A percentile compares a stretch with the other conserved stretches of the same genome.
Evolutionary conservation across 2,113 vertebrate genomes (phyloP).

Genomic region (Colistium nudipinnis): DNA sequence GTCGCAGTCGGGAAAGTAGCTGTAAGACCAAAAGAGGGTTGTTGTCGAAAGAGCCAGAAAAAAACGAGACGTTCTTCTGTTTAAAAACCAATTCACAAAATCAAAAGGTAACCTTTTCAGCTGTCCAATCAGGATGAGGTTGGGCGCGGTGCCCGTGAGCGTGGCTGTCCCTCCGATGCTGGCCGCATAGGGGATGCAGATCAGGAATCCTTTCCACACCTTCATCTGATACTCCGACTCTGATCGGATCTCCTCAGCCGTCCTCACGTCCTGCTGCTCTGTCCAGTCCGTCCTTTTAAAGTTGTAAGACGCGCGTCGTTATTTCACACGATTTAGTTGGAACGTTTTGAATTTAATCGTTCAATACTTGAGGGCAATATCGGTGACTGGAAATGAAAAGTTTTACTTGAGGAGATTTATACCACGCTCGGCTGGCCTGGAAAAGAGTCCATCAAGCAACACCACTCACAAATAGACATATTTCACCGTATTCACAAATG

Average conservation of each 20-base stretch:
- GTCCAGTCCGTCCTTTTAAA: conserved; percentile 75
- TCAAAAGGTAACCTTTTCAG: conserved; percentile 86
- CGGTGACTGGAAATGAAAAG: not conserved
- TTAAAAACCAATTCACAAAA: not conserved
- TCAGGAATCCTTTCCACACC: conserved; percentile 97
- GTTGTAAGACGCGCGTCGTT: not conserved
- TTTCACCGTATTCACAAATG: too few relatives aligned
- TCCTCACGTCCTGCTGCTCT: conserved; percentile 78
- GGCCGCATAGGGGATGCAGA: conserved; percentile 94
- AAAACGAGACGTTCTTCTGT: rapidly evolving
- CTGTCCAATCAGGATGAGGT: conserved; percentile 95
- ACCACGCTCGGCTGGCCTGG: too few relatives aligned
- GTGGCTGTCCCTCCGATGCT: conserved; percentile 97
- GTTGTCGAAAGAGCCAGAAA: not conserved
- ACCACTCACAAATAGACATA: too few relatives aligned
- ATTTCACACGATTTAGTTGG: not conserved
- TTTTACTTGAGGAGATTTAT: not conserved
- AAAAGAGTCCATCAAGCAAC: too few relatives aligned
- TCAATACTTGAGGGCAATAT: not conserved
- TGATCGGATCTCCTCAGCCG: conserved; percentile 76
- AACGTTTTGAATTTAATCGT: not conserved
- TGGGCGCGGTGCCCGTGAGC: conserved; percentile 92
- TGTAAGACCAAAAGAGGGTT: conserved; percentile 65
- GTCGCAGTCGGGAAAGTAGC: conserved; percentile 95
- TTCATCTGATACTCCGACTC: conserved; percentile 88